phyloP scores from a whole-genome alignment of 2,888 invertebrate genomes.

The Thereva unica region DNA sequence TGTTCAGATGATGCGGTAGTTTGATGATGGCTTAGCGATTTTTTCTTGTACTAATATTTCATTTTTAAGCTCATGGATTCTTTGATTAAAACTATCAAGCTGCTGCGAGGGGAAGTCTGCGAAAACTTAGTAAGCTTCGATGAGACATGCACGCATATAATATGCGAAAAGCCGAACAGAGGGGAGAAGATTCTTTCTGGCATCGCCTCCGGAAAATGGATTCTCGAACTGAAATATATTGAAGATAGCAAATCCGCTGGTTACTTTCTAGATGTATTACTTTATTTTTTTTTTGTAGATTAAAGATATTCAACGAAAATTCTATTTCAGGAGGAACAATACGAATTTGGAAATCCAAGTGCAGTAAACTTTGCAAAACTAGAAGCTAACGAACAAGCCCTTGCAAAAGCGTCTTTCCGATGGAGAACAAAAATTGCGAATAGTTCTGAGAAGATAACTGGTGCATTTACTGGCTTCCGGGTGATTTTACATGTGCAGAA shows the following conservation, averaged over 20 bases:
- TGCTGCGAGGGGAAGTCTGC: slow-evolving; percentile 46
- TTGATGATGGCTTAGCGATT: background rate
- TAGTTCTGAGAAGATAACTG: slow-evolving; percentile 58
- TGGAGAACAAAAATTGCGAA: slow-evolving; percentile 68
- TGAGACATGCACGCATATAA: slow-evolving; percentile 71
- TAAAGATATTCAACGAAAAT: slow-evolving; percentile 14
- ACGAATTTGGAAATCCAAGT: slow-evolving; percentile 82
- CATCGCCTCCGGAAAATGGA: slow-evolving; percentile 88
- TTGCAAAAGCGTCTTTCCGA: slow-evolving; percentile 66
- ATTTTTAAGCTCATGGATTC: slow-evolving; percentile 12
- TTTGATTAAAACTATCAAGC: slow-evolving; percentile 37
- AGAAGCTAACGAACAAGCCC: slow-evolving; percentile 58
- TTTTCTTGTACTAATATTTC: background rate
- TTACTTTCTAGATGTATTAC: slow-evolving; percentile 14
- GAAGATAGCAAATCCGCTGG: slow-evolving; percentile 63
- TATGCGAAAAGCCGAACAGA: slow-evolving; percentile 74
- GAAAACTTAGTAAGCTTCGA: slow-evolving; percentile 62
- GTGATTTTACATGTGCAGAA: slow-evolving; percentile 67
- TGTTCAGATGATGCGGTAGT: slow-evolving; percentile 48
- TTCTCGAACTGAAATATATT: slow-evolving; percentile 80
- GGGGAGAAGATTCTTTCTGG: slow-evolving; percentile 88
- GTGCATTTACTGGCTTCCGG: slow-evolving; percentile 62
- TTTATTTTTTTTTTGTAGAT: background rate
- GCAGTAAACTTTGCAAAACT: slow-evolving; percentile 60
- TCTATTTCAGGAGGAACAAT: slow-evolving; percentile 71